phyloP scores from a whole-genome alignment of 2,113 vertebrate genomes.

The Pedionomus torquatus region DNA sequence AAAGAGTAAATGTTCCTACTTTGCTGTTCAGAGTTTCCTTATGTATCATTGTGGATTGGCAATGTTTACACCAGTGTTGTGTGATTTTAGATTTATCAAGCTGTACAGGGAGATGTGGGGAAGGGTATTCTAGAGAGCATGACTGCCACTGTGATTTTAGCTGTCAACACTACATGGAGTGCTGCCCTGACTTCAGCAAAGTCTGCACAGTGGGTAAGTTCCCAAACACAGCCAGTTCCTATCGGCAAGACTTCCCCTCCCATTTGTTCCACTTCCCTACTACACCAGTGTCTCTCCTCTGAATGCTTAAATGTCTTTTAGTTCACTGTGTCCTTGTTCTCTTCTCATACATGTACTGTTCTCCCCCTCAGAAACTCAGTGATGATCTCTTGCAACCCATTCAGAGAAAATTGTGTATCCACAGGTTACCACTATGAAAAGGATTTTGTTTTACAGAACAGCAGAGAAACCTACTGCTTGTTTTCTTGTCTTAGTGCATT shows the following conservation, averaged over 20 bases:
- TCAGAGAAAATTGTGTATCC: not conserved
- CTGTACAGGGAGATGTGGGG: constrained; percentile 90
- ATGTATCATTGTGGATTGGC: not conserved
- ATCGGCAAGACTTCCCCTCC: not conserved
- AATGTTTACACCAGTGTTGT: constrained; percentile 69
- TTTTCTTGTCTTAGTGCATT: not conserved
- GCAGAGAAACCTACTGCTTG: not conserved
- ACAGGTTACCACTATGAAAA: not conserved
- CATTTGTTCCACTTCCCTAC: not conserved
- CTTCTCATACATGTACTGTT: not conserved
- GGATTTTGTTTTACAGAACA: not conserved
- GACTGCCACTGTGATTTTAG: constrained; percentile 91
- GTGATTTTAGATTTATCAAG: constrained; percentile 81
- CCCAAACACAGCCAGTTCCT: not conserved
- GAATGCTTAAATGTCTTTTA: not conserved
- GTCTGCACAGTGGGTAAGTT: constrained; percentile 86
- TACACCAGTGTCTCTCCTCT: not conserved
- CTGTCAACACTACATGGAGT: constrained; percentile 89
- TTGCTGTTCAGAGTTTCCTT: not conserved
- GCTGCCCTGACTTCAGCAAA: constrained; percentile 88
- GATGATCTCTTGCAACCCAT: not conserved
- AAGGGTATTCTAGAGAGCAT: constrained; percentile 85
- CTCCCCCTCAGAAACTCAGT: not conserved
- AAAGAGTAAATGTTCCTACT: not conserved
- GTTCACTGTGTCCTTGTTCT: not conserved